A percentile compares a stretch with the other conserved stretches of the same genome.
phyloP scores from a whole-genome alignment of 2,797 vertebrate species.

The Tangara arthus region DNA sequence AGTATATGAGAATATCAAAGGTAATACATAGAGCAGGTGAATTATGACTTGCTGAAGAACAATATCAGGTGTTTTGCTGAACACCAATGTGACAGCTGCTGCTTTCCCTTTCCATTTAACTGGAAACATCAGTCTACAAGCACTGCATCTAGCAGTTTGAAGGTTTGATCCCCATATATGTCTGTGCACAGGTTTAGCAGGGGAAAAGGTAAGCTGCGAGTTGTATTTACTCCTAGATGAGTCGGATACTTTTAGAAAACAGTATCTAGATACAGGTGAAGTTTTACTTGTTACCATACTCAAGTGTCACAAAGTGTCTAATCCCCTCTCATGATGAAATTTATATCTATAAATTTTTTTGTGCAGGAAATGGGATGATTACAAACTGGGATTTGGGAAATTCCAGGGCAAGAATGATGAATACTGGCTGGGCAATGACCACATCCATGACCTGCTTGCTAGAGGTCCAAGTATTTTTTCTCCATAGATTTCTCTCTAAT shows the following conservation, averaged over 20 bases:
- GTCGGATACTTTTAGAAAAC: background rate
- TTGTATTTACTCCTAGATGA: background rate
- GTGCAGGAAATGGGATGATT: constrained; percentile 87
- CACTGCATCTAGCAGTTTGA: background rate
- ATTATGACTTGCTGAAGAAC: background rate
- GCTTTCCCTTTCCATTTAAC: background rate
- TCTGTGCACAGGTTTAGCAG: background rate
- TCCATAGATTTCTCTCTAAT: background rate
- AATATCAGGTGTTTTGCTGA: background rate
- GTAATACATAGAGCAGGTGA: background rate
- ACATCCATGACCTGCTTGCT: constrained; percentile 78
- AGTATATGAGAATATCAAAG: background rate
- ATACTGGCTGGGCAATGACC: constrained; percentile 91
- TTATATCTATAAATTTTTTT: background rate
- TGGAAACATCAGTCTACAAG: background rate
- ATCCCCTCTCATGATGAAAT: background rate
- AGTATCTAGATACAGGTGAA: background rate
- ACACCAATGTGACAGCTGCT: background rate
- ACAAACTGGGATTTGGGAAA: constrained; percentile 88
- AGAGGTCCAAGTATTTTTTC: constrained; percentile 69
- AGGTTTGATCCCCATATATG: background rate
- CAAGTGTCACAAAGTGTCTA: background rate
- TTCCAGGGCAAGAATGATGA: constrained; percentile 87
- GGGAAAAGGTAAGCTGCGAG: background rate
- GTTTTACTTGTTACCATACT: background rate